Evolutionary conservation across 2,888 invertebrate species (phyloP).

Genomic region (Agonopterix arenella): DNA sequence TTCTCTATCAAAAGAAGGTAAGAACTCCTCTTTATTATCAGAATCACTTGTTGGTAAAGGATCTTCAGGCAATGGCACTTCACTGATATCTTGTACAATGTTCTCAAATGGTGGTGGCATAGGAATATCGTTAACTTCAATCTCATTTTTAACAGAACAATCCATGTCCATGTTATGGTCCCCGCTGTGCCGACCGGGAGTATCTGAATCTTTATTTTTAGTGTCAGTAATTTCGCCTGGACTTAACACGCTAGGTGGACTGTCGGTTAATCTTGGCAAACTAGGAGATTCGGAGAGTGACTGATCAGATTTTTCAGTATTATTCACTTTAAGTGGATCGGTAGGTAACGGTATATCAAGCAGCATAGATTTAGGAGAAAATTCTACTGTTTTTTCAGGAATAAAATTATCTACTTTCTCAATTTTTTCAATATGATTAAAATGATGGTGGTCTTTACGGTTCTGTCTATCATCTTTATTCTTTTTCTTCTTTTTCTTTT

Average conservation of each 20-base stretch:
- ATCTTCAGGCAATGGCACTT: slow-evolving; percentile 60
- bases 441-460: slow-evolving; percentile 82
- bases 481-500: slow-evolving; percentile 90
- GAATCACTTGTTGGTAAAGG: slow-evolving; percentile 40
- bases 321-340: slow-evolving; percentile 36
- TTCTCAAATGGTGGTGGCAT: slow-evolving; percentile 58
- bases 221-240: slow-evolving; percentile 31
- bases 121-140: slow-evolving; percentile 58
- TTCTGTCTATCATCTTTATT: slow-evolving; percentile 86
- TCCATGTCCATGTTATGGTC: slow-evolving; percentile 32
- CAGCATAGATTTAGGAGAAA: slow-evolving; percentile 46
- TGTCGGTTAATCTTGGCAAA: slow-evolving; percentile 80
- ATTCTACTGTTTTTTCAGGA: slow-evolving; percentile 30
- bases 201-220: slow-evolving; percentile 17
- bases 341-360: slow-evolving; percentile 59
- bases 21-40: slow-evolving; percentile 70
- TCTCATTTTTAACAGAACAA: slow-evolving; percentile 37
- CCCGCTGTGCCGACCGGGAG: slow-evolving; percentile 16
- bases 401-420: slow-evolving; percentile 35
- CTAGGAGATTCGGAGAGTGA: slow-evolving; percentile 74
- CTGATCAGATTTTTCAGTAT: slow-evolving; percentile 42
- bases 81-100: slow-evolving; percentile 54
- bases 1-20: slow-evolving; percentile 26
- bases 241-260: slow-evolving; percentile 62
- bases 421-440: slow-evolving; percentile 72